Percentiles rank a stretch among this genome's conserved stretches.
These are phyloP conservation scores for Umimayanthus chanpuru DNA, from an alignment of 92 coral and sea anemone genomes.

Conservation along the genomic window DNA sequence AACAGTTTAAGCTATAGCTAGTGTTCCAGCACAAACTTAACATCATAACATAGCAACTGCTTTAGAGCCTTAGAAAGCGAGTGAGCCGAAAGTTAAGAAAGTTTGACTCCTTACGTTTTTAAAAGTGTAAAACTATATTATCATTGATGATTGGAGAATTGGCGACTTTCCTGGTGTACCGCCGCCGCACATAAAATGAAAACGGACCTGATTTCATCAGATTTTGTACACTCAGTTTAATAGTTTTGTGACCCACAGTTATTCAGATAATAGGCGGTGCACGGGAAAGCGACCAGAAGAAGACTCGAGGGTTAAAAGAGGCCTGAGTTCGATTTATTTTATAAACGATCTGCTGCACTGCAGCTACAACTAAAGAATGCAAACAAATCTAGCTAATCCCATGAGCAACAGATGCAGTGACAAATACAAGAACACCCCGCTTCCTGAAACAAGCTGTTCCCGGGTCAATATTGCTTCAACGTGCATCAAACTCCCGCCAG, in stretches of 20 bases:
- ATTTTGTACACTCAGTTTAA: no score
- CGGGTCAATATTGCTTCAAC: no score
- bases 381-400: no score
- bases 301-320: background rate
- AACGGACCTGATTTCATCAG: no score
- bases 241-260: background rate
- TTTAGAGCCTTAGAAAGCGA: background rate
- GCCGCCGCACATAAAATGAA: background rate
- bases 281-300: no score
- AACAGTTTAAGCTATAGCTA: background rate
- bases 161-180: background rate
- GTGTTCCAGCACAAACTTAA: background rate
- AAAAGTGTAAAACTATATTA: no score
- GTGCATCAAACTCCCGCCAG: no score
- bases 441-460: no score
- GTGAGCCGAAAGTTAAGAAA: background rate
- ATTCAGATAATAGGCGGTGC: background rate
- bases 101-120: background rate
- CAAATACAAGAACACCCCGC: no score
- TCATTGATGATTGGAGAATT: no score
- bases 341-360: background rate
- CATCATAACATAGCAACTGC: background rate
- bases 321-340: background rate
- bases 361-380: background rate
- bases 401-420: no score